Evolutionary conservation across 2,888 invertebrate species (phyloP).

Genomic region (Eristalinus sepulchralis): DNA sequence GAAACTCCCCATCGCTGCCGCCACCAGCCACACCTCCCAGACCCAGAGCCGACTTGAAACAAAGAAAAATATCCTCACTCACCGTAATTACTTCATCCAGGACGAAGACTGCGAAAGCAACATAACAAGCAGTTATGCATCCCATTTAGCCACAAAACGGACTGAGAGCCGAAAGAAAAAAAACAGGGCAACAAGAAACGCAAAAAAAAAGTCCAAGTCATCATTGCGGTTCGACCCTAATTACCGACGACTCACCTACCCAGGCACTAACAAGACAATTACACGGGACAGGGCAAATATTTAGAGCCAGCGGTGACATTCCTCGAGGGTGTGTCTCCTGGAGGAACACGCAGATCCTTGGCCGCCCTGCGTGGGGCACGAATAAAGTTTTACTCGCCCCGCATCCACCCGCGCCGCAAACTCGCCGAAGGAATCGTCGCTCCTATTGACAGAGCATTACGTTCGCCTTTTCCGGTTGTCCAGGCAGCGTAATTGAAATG

Average conservation of each 20-base stretch:
- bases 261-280: conserved; percentile 69
- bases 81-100: conserved; percentile 59
- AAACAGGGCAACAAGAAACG: neutral
- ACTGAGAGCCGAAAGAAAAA: neutral
- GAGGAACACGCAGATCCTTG: conserved; percentile 24
- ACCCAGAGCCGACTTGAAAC: conserved; percentile 27
- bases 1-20: neutral
- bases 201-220: conserved; percentile 62
- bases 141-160: conserved; percentile 47
- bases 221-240: conserved; percentile 68
- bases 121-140: conserved; percentile 36
- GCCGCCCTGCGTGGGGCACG: conserved; percentile 6
- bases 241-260: conserved; percentile 57
- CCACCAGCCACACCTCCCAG: conserved; percentile 40
- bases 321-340: conserved; percentile 58
- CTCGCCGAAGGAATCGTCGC: conserved; percentile 35
- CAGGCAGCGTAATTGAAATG: conserved; percentile 69
- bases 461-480: conserved; percentile 70
- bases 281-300: conserved; percentile 57
- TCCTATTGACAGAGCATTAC: conserved; percentile 68
- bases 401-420: conserved; percentile 8
- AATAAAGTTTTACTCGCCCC: conserved; percentile 22
- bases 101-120: conserved; percentile 22
- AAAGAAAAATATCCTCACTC: conserved; percentile 34
- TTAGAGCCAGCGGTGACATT: conserved; percentile 59